phyloP scores from a whole-genome alignment of 2,888 invertebrate genomes.

The Troides aeacus region DNA sequence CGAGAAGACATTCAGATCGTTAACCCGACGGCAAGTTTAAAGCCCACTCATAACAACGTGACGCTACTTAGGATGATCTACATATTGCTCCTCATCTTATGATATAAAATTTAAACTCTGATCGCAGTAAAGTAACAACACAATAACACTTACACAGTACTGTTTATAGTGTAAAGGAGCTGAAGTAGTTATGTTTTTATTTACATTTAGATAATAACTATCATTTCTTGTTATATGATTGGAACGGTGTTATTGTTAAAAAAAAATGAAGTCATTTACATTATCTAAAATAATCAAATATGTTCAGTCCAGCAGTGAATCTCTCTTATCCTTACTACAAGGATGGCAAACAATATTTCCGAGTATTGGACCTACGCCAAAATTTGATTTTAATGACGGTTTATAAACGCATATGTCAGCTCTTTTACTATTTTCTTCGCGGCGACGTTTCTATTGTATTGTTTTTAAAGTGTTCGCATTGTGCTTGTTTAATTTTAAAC shows the following conservation, averaged over 20 bases:
- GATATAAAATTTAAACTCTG: too few relatives aligned
- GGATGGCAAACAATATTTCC: constrained; percentile 70
- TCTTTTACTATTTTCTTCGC: constrained; percentile 50
- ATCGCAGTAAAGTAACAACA: too few relatives aligned
- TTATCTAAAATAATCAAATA: constrained; percentile 47
- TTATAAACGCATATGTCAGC: constrained; percentile 67
- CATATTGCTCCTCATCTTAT: too few relatives aligned
- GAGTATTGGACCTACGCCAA: constrained; percentile 66
- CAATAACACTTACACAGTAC: too few relatives aligned
- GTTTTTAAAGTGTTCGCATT: constrained; percentile 33
- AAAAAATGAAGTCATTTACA: constrained; percentile 22
- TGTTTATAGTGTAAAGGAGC: too few relatives aligned
- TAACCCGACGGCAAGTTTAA: too few relatives aligned
- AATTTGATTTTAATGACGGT: constrained; percentile 77
- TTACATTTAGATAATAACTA: background rate
- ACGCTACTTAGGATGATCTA: too few relatives aligned
- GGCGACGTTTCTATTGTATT: constrained; percentile 37
- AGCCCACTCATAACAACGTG: too few relatives aligned
- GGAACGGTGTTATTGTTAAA: too few relatives aligned
- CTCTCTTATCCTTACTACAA: constrained; percentile 57
- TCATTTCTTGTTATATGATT: too few relatives aligned
- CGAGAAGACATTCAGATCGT: too few relatives aligned
- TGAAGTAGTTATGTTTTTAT: too few relatives aligned
- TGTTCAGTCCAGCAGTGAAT: constrained; percentile 41
- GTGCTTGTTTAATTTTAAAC: constrained; percentile 24